These are phyloP conservation scores for Meandrina meandrites DNA, from an alignment of 92 coral and sea anemone genomes.

Conservation along the genomic window DNA sequence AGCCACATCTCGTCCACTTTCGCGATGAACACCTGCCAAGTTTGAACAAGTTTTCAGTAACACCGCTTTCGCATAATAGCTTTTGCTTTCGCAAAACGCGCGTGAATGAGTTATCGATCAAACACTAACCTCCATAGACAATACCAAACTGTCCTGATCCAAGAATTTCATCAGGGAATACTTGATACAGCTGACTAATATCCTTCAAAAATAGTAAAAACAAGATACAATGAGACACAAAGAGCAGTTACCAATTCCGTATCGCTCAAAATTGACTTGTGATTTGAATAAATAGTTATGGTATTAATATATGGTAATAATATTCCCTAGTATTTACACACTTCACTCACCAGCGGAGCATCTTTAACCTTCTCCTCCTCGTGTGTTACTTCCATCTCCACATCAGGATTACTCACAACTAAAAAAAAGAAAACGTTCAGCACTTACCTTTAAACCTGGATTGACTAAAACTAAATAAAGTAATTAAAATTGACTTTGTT, in stretches of 20 bases:
- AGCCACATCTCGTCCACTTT: slow-evolving; percentile 97
- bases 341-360: slow-evolving; percentile 14
- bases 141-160: slow-evolving; percentile 99
- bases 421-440: not conserved
- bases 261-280: too few species aligned
- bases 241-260: not conserved
- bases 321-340: too few species aligned
- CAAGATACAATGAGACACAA: not conserved
- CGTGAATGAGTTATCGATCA: too few species aligned
- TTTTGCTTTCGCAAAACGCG: not conserved
- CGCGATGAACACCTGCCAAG: slow-evolving; percentile 92
- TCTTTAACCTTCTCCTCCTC: slow-evolving; percentile 55
- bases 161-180: slow-evolving; percentile 97
- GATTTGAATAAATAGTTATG: too few species aligned
- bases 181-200: slow-evolving; percentile 93
- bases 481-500: too few species aligned
- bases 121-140: slow-evolving; percentile 92
- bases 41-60: not conserved
- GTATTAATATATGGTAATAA: too few species aligned
- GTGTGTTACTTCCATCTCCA: slow-evolving; percentile 66
- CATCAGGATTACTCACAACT: slow-evolving; percentile 59
- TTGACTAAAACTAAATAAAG: too few species aligned
- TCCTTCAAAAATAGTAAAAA: slow-evolving; percentile 61
- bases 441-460: too few species aligned
- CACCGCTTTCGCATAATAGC: not conserved